phyloP scores from a whole-genome alignment of 2,113 vertebrate genomes.

The Tangachromis dhanisi region DNA sequence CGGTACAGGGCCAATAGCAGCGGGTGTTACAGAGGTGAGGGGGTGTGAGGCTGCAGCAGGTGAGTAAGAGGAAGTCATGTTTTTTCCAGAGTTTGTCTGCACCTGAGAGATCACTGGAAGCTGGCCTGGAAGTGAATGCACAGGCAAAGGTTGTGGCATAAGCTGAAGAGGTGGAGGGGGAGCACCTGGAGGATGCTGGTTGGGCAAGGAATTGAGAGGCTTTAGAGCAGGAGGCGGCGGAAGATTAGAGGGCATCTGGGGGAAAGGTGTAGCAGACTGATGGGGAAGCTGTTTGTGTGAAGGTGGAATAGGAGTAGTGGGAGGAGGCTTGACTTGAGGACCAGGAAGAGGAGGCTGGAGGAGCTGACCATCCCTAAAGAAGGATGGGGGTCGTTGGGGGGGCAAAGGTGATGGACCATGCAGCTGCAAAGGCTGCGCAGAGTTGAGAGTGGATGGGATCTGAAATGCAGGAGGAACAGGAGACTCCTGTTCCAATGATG shows the following conservation, averaged over 20 bases:
- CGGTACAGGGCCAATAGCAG: slow-evolving; percentile 58
- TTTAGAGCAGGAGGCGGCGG: slow-evolving; percentile 92
- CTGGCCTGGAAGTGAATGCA: slow-evolving; percentile 78
- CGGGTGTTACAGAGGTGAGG: slow-evolving; percentile 57
- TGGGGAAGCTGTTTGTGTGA: slow-evolving; percentile 86
- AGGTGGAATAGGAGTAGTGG: slow-evolving; percentile 89
- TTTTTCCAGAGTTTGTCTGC: slow-evolving; percentile 76
- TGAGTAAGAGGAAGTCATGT: slow-evolving; percentile 65
- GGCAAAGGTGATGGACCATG: slow-evolving; percentile 23
- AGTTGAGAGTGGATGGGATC: slow-evolving; percentile 35
- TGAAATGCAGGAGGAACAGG: slow-evolving; percentile 38
- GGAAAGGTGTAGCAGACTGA: slow-evolving; percentile 82
- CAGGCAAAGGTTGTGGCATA: slow-evolving; percentile 85
- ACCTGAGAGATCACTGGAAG: slow-evolving; percentile 85
- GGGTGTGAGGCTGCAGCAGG: slow-evolving; percentile 70
- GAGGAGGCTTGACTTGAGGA: slow-evolving; percentile 90
- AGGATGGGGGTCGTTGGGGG: slow-evolving; percentile 34
- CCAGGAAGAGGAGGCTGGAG: slow-evolving; percentile 77
- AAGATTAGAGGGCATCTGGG: slow-evolving; percentile 89
- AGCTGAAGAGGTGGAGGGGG: slow-evolving; percentile 93
- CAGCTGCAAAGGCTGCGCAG: slow-evolving; percentile 22
- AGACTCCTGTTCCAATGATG: slow-evolving; percentile 30
- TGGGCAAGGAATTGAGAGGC: slow-evolving; percentile 86
- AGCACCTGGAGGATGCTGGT: slow-evolving; percentile 86
- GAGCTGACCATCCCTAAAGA: slow-evolving; percentile 79